Evolutionary conservation across 2,113 vertebrate species (phyloP), one percentile per base, ranked within the genome.

Genomic region (Phalacrocorax pelagicus): DNA sequence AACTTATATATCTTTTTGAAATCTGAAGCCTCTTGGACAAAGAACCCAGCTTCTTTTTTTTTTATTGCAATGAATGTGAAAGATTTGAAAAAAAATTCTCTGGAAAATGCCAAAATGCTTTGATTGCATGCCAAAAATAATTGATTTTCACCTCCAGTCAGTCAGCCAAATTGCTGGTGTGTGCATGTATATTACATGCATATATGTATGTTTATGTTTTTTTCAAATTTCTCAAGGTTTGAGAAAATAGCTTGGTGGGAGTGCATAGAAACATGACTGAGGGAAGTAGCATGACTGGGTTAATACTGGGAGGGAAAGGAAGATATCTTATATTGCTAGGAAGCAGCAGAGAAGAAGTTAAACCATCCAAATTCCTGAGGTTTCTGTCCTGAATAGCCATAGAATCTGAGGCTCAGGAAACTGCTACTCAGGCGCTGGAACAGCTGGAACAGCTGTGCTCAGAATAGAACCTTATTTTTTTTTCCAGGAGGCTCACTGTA

Each of bases 1-100:
- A 90, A 71, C 92, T 95, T 96, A 89, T 98, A 82, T 88, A 93
- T 84, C 69, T 93, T 59, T 88, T 90, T 94, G 90, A 97, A 97
- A 90, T 92, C 66, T 71, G 93, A 93, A 93, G 59, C 47, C 77
- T 96, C 29, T 96, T 24, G 46, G 74, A 95, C 67, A 66, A 52
- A 58, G 59, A 86, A 46, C 15, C 5, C 19, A 32, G n/a, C 52
- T 81, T 73, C 7, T 3, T 81, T 69, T 52, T n/a, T 59, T 94
- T 77, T 91, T 54, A 71, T 79, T 86, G 62, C 47, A 96, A 58
- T 54, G 52, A 93, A 95, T 69, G 54, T 30, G 69, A 94, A 97
- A 94, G 70, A 44, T 74, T 59, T 57, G 4, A 44, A 94, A 94
- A 44, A 88, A 94, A 95, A 94, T 24, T 63, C 29, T 92, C 71